Evolutionary conservation across 1,140 invertebrate species (phyloP), one percentile per base, ranked within the genome.

Genomic region (Eulimnadia texana): DNA sequence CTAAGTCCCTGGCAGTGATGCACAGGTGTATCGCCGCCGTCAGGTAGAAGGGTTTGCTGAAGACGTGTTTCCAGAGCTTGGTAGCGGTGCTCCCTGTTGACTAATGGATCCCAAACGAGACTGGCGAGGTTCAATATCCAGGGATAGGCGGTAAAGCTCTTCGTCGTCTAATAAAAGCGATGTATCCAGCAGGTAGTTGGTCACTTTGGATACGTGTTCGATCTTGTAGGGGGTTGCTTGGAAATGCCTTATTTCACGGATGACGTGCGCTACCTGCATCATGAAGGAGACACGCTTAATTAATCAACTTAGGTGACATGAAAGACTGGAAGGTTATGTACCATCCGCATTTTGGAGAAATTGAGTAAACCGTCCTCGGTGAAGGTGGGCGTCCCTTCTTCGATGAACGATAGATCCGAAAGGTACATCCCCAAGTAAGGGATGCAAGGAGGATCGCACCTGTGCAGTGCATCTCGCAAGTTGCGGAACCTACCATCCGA

Each of bases 291-390:
- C 33, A 60, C 19, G 28, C 25, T 49, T 23, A 2, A 56, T 1
- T n/a, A 49, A 33, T 10, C 6, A 58, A 33, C 16, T 61, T 23
- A 63, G n/a, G 6, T n/a, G n/a, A 11, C 29, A 51, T 63, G 3
- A 33, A 20, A 57, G 25, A 62, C 1, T 59, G 0, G 28, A 42
- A 62, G 20, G 11, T 10, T 27, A 66, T 71, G 73, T 76, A 93
- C 90, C 91, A 94, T 94, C 79, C 91, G 78, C 90, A 95, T 93
- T 76, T 96, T 95, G 1, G 90, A 93, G 74, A 94, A 96, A 70
- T 96, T 95, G 22, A 95, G 78, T n/a, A 95, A 77, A 56, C 85
- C 84, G 63, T 94, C 90, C 6, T 91, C 88, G 0, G 90, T 91
- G 69, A 90, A 88, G 70, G 93, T 93, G 3, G 90, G 86, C 11